These are phyloP conservation scores for Calidris pygmaea DNA, from an alignment of 2,113 vertebrate genomes.

Conservation along the genomic window DNA sequence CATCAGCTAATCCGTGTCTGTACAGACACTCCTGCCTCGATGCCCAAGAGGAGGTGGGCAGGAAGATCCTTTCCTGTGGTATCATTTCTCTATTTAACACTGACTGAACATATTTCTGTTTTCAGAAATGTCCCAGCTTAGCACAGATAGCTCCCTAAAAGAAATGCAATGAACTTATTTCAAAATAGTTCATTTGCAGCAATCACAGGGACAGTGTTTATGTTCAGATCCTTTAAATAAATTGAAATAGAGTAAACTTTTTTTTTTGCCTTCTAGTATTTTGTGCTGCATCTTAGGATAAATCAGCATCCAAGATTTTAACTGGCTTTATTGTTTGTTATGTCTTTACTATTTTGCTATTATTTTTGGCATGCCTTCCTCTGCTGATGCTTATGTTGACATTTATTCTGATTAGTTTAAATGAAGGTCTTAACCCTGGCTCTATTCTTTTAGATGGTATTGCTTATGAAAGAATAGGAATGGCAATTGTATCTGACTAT, in stretches of 20 bases:
- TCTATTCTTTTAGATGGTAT: background rate
- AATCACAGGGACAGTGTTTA: background rate
- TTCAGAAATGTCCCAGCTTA: background rate
- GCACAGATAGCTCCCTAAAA: background rate
- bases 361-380: background rate
- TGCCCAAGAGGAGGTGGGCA: background rate
- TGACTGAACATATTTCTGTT: background rate
- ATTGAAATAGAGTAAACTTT: background rate
- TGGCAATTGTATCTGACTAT: background rate
- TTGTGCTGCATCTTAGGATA: background rate
- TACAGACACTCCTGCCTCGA: background rate
- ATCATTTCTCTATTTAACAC: background rate
- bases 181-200: background rate
- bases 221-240: background rate
- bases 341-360: background rate
- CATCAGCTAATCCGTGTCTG: background rate
- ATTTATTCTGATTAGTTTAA: conserved; percentile 37
- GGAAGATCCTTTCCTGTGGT: background rate
- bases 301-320: background rate
- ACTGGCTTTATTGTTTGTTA: background rate
- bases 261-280: background rate
- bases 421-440: conserved; percentile 14
- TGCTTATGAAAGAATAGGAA: background rate
- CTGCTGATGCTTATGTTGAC: background rate
- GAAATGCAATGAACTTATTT: background rate